These are phyloP conservation scores for Telmatochromis bifrenatus DNA, from an alignment of 2,113 vertebrate species.

Conservation along the genomic window DNA sequence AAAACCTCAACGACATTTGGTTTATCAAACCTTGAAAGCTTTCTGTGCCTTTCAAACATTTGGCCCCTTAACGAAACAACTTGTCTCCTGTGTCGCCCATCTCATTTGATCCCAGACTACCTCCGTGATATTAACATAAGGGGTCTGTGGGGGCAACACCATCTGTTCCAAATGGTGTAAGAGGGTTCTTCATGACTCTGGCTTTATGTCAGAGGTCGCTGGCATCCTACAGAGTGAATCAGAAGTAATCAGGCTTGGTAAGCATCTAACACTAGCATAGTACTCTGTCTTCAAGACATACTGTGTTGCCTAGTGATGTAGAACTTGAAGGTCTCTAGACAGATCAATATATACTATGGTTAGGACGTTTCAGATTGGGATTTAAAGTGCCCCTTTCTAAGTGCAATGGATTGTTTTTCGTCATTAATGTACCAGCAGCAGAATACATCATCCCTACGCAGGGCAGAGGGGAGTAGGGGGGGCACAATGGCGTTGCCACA, in stretches of 20 bases:
- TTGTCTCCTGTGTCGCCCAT: neutral
- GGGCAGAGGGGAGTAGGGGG: neutral
- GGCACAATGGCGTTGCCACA: neutral
- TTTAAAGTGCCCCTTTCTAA: neutral
- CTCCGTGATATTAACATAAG: neutral
- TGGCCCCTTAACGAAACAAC: rapidly evolving
- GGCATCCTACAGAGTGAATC: neutral
- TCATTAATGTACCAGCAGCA: neutral
- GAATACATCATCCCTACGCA: neutral
- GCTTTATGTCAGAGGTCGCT: neutral
- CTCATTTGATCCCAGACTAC: neutral
- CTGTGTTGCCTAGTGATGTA: neutral
- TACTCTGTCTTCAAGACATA: neutral
- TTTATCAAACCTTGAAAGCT: neutral
- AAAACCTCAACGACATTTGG: neutral
- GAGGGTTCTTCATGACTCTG: neutral
- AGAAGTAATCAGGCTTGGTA: neutral
- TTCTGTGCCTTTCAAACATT: neutral
- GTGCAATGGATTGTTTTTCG: neutral
- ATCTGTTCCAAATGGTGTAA: neutral
- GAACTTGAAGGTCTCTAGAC: neutral
- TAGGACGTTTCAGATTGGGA: neutral
- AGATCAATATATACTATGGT: neutral
- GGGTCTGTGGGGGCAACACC: neutral
- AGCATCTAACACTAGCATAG: neutral